phyloP scores from a whole-genome alignment of 1,140 invertebrate genomes.

The Coboldia fuscipes region DNA sequence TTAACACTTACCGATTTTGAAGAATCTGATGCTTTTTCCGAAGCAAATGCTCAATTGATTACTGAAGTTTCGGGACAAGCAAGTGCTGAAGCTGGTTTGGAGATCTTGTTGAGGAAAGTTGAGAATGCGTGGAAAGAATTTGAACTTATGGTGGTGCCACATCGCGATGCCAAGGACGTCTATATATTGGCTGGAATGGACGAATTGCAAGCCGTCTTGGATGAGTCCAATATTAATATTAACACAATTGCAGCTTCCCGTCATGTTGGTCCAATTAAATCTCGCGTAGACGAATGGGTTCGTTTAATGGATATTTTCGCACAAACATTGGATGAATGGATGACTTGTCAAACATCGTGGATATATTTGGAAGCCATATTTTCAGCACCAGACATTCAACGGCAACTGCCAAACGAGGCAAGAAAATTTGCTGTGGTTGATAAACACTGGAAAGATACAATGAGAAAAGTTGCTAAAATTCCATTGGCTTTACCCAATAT shows the following conservation, averaged over 20 bases:
- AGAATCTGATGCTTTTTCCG: constrained; percentile 45
- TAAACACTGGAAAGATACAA: constrained; percentile 70
- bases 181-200: constrained; percentile 63
- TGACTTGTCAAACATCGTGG: constrained; percentile 64
- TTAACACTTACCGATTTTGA: constrained; percentile 42
- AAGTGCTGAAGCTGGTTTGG: constrained; percentile 61
- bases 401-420: constrained; percentile 64
- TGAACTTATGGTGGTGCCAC: constrained; percentile 50
- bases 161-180: constrained; percentile 62
- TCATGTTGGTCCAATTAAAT: constrained; percentile 61
- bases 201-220: constrained; percentile 57
- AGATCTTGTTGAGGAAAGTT: constrained; percentile 57
- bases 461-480: constrained; percentile 46
- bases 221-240: constrained; percentile 70
- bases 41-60: constrained; percentile 33
- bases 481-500: constrained; percentile 46
- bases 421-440: constrained; percentile 66
- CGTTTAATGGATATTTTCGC: constrained; percentile 49
- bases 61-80: constrained; percentile 68
- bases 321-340: constrained; percentile 63
- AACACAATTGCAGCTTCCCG: constrained; percentile 65
- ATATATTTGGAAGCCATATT: constrained; percentile 75
- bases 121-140: constrained; percentile 60
- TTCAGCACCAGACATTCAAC: constrained; percentile 69
- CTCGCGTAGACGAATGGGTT: constrained; percentile 59